phyloP scores from a whole-genome alignment of 1,140 invertebrate genomes.

The Colletes gigas region DNA sequence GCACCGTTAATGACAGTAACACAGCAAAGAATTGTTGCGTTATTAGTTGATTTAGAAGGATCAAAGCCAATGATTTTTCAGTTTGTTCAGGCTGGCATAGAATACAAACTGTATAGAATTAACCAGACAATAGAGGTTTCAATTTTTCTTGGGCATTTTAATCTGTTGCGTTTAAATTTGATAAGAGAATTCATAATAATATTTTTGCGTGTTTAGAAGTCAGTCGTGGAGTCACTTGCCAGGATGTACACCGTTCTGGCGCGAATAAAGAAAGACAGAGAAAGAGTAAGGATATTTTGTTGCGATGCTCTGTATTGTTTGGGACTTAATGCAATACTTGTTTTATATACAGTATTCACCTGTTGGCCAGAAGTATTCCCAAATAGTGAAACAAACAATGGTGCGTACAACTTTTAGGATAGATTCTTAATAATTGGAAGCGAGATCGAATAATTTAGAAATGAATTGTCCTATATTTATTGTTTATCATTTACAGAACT shows the following conservation, averaged over 20 bases:
- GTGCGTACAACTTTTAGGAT: conserved; percentile 45
- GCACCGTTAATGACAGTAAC: conserved; percentile 74
- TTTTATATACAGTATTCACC: conserved; percentile 68
- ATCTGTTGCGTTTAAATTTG: background rate
- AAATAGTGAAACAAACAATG: conserved; percentile 55
- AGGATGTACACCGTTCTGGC: conserved; percentile 69
- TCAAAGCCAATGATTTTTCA: conserved; percentile 58
- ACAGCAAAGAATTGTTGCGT: conserved; percentile 70
- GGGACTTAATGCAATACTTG: conserved; percentile 57
- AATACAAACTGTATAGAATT: conserved; percentile 71
- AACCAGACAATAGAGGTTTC: conserved; percentile 47
- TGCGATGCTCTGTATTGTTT: conserved; percentile 76
- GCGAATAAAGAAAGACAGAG: conserved; percentile 75
- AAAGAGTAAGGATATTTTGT: conserved; percentile 73
- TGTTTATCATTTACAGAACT: conserved; percentile 64
- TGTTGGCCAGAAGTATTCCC: conserved; percentile 78
- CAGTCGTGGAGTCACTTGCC: conserved; percentile 59
- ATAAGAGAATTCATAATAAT: background rate
- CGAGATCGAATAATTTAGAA: background rate
- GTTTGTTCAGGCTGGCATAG: conserved; percentile 65
- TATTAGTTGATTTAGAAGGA: conserved; percentile 67
- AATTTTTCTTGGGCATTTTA: background rate
- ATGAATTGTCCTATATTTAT: background rate
- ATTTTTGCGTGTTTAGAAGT: conserved; percentile 53
- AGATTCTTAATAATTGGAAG: background rate